Percentiles rank a stretch among this genome's conserved stretches.
phyloP scores from a whole-genome alignment of 1,140 invertebrate species.

The Drosophila arizonae region DNA sequence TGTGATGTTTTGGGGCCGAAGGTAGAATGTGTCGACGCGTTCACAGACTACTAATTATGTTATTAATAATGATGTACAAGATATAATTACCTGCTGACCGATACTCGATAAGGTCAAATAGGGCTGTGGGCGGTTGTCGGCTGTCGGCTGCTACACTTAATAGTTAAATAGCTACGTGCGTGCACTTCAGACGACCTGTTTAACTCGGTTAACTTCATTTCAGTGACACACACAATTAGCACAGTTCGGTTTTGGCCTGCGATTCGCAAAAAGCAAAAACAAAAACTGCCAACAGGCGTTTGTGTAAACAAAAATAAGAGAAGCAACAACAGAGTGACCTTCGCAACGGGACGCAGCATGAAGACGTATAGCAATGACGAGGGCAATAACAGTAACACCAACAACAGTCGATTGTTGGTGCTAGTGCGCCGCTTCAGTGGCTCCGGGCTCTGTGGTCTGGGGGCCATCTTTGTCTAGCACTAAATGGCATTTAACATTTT shows the following conservation, averaged over 20 bases:
- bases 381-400: conserved; percentile 31
- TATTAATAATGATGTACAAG: conserved; percentile 36
- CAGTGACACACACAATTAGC: conserved; percentile 72
- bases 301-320: conserved; percentile 26
- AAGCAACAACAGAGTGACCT: conserved; percentile 45
- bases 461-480: conserved; percentile 40
- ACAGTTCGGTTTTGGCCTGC: conserved; percentile 47
- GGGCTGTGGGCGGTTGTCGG: conserved; percentile 52
- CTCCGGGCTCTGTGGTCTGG: conserved; percentile 39
- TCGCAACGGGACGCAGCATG: conserved; percentile 52
- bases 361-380: conserved; percentile 51
- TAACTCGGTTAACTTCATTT: conserved; percentile 57
- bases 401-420: not conserved
- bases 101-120: conserved; percentile 55
- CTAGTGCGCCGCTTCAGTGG: conserved; percentile 53
- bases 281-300: conserved; percentile 33
- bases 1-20: conserved; percentile 14
- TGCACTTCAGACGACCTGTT: conserved; percentile 63
- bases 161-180: conserved; percentile 67
- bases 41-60: conserved; percentile 28
- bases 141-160: conserved; percentile 52
- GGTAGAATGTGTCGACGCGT: conserved; percentile 36
- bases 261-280: conserved; percentile 30
- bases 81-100: conserved; percentile 13
- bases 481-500: conserved; percentile 44